These are phyloP conservation scores for Ormyrus nitidulus DNA, from an alignment of 2,888 invertebrate species.

Conservation along the genomic window DNA sequence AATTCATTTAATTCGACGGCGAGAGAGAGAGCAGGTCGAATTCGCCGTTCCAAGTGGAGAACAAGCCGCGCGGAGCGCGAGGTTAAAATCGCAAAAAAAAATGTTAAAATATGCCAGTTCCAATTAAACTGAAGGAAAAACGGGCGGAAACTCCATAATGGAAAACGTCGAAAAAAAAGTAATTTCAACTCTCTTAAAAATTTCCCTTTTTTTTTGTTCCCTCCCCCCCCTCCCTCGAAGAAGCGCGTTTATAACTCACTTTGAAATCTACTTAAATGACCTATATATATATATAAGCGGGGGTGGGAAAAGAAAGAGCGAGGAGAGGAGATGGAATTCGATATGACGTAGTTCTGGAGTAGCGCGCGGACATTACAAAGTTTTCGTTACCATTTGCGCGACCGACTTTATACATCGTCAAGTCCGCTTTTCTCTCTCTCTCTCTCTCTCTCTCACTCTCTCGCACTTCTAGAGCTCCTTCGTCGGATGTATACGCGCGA, in stretches of 20 bases:
- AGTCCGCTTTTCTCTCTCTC: constrained; percentile 31
- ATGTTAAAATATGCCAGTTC: neutral
- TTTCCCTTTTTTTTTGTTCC: neutral
- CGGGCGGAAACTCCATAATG: constrained; percentile 22
- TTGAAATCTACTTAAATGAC: constrained; percentile 54
- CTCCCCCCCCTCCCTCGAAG: constrained; percentile 6
- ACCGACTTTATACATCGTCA: constrained; percentile 52
- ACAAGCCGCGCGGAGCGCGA: too few species aligned
- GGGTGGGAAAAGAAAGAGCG: neutral
- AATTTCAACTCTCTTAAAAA: constrained; percentile 46
- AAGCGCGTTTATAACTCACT: constrained; percentile 48
- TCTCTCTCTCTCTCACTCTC: constrained; percentile 17
- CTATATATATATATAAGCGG: neutral
- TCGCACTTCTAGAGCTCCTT: neutral
- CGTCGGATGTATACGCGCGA: constrained; percentile 46
- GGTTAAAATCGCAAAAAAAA: neutral
- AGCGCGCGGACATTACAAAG: constrained; percentile 50
- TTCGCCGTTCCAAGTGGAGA: too few species aligned
- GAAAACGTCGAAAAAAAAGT: constrained; percentile 33
- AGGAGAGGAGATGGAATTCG: constrained; percentile 51
- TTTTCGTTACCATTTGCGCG: constrained; percentile 55
- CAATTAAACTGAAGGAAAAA: constrained; percentile 33
- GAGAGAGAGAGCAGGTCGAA: too few species aligned
- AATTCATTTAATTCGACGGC: too few species aligned
- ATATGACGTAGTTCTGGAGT: constrained; percentile 49